phyloP scores from a whole-genome alignment of 2,888 invertebrate genomes.

The Atrina japonica region DNA sequence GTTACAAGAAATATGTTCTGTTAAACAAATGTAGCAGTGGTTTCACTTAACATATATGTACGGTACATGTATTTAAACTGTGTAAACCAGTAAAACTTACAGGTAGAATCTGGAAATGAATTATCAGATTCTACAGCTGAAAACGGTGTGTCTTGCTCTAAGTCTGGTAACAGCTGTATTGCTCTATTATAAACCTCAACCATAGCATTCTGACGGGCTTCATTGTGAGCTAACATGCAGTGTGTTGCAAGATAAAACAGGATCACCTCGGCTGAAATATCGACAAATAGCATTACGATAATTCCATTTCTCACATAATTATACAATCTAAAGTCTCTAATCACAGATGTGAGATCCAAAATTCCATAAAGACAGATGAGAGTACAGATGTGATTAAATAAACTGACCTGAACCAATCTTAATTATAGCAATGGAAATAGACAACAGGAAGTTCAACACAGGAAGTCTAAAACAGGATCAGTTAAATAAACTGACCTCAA shows the following conservation, averaged over 20 bases:
- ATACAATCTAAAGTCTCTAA: neutral
- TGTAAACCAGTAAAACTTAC: constrained; percentile 51
- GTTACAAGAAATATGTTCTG: neutral
- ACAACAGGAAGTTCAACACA: too few species aligned
- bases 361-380: too few species aligned
- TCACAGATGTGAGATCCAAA: too few species aligned
- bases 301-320: neutral
- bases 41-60: too few species aligned
- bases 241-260: constrained; percentile 76
- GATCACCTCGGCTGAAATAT: constrained; percentile 75
- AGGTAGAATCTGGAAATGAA: constrained; percentile 66
- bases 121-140: constrained; percentile 56
- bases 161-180: constrained; percentile 60
- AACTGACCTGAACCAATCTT: too few species aligned
- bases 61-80: neutral
- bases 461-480: too few species aligned
- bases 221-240: constrained; percentile 77
- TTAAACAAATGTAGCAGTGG: neutral
- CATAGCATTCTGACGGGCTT: constrained; percentile 72
- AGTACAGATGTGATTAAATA: too few species aligned
- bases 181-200: constrained; percentile 73
- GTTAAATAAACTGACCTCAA: too few species aligned
- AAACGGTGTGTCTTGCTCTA: constrained; percentile 26
- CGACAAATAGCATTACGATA: neutral
- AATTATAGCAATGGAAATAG: too few species aligned